A percentile compares a stretch with the other conserved stretches of the same genome.
These are phyloP conservation scores for Steinernema carpocapsae DNA, from an alignment of 2,888 invertebrate genomes.

Conservation along the genomic window DNA sequence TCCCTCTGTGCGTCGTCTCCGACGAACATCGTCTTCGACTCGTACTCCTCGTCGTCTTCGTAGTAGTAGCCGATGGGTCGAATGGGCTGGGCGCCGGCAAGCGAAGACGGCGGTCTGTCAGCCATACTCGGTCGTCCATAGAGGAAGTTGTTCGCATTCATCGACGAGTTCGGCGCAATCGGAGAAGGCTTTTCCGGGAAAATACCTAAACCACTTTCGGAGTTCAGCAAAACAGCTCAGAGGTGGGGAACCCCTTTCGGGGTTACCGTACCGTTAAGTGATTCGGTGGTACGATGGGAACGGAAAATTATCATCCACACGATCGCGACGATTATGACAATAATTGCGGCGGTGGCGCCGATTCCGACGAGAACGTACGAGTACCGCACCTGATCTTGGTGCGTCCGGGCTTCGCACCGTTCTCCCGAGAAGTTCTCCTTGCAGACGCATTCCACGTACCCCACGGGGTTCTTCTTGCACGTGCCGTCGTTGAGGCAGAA, in stretches of 20 bases:
- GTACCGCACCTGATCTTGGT: slow-evolving; percentile 30
- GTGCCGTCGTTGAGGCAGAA: slow-evolving; percentile 68
- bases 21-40: slow-evolving; percentile 60
- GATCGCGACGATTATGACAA: slow-evolving; percentile 57
- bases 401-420: slow-evolving; percentile 51
- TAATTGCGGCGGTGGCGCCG: slow-evolving; percentile 31
- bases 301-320: slow-evolving; percentile 67
- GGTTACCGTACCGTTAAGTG: slow-evolving; percentile 26
- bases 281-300: slow-evolving; percentile 32
- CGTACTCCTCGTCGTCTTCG: slow-evolving; percentile 68
- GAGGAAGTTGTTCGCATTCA: slow-evolving; percentile 50
- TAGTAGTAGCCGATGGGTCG: slow-evolving; percentile 68
- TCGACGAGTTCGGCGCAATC: slow-evolving; percentile 35
- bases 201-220: slow-evolving; percentile 13
- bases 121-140: slow-evolving; percentile 47
- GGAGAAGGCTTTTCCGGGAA: slow-evolving; percentile 42
- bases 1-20: slow-evolving; percentile 51
- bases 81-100: slow-evolving; percentile 47
- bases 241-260: neutral
- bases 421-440: slow-evolving; percentile 68
- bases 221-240: neutral
- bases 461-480: slow-evolving; percentile 67
- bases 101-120: slow-evolving; percentile 43
- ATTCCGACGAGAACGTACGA: slow-evolving; percentile 23
- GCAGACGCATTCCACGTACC: slow-evolving; percentile 67